A percentile compares a stretch with the other conserved stretches of the same genome.
These are phyloP conservation scores for Coronaproctus castanopsis DNA, from an alignment of 2,888 invertebrate species.

Conservation along the genomic window DNA sequence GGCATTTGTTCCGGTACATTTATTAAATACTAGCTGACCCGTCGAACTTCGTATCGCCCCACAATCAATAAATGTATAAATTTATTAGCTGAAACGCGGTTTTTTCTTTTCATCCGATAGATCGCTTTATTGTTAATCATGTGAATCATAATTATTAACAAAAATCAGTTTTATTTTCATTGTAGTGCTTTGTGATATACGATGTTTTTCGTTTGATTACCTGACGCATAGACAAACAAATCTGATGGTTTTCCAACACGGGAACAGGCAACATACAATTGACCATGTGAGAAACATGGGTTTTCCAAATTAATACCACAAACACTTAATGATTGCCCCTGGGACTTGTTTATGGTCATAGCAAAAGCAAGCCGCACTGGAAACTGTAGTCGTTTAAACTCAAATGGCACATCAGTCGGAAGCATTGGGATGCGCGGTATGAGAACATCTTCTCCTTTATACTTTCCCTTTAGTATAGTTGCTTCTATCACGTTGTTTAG, in stretches of 20 bases:
- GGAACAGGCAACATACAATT: background rate
- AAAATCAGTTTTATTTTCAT: background rate
- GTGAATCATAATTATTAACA: background rate
- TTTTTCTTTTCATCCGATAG: no score
- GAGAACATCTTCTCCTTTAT: background rate
- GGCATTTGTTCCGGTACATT: no score
- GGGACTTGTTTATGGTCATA: background rate
- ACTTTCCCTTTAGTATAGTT: background rate
- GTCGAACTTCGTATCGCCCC: no score
- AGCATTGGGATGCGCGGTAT: background rate
- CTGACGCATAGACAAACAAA: background rate
- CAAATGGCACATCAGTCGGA: background rate
- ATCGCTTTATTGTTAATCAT: background rate
- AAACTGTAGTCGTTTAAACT: background rate
- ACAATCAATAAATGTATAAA: no score
- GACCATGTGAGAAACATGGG: background rate
- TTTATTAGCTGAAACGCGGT: no score
- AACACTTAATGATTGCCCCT: background rate
- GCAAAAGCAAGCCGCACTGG: background rate
- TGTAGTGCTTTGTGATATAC: background rate
- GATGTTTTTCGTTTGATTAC: background rate
- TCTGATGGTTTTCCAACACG: background rate
- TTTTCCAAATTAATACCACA: background rate
- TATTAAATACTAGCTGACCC: no score
- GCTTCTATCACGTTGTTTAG: background rate